A percentile compares a stretch with the other conserved stretches of the same genome.
phyloP scores from a whole-genome alignment of 2,113 vertebrate species.

The Nibea coibor region DNA sequence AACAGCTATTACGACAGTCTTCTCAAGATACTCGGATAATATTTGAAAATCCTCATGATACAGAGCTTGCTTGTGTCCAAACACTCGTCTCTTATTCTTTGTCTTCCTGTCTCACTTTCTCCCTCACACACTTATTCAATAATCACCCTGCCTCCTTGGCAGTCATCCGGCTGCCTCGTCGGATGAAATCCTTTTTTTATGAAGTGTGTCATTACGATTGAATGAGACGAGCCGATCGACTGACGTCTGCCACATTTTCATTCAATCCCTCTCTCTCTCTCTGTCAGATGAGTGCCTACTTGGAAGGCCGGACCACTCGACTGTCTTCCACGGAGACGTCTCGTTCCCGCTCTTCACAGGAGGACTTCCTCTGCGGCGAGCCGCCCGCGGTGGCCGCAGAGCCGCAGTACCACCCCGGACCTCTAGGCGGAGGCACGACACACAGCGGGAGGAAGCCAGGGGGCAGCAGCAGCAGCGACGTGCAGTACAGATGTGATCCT shows the following conservation, averaged over 20 bases:
- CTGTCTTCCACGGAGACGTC: conserved; percentile 97
- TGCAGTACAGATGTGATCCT: conserved; percentile 76
- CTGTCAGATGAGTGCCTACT: conserved; percentile 92
- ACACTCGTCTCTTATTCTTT: background rate
- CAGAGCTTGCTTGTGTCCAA: conserved; percentile 3
- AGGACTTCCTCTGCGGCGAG: conserved; percentile 85
- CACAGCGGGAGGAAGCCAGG: conserved; percentile 75
- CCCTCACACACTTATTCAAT: conserved; percentile 13
- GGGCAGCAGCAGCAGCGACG: conserved; percentile 79
- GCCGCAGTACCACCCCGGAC: conserved; percentile 78
- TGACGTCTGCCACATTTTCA: background rate
- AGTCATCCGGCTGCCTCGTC: background rate
- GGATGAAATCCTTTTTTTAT: conserved; percentile 15
- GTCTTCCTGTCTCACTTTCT: background rate
- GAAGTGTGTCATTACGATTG: conserved; percentile 13
- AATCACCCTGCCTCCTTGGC: background rate
- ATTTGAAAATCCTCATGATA: background rate
- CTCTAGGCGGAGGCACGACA: conserved; percentile 63
- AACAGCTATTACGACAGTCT: background rate
- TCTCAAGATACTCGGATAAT: background rate
- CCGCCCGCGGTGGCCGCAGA: conserved; percentile 53
- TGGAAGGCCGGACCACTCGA: conserved; percentile 93
- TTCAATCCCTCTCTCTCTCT: background rate
- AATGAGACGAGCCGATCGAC: background rate
- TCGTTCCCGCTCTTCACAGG: conserved; percentile 96